Conservation (phyloP, 2,113 vertebrate species). For the Engraulis encrasicolus region DNA sequence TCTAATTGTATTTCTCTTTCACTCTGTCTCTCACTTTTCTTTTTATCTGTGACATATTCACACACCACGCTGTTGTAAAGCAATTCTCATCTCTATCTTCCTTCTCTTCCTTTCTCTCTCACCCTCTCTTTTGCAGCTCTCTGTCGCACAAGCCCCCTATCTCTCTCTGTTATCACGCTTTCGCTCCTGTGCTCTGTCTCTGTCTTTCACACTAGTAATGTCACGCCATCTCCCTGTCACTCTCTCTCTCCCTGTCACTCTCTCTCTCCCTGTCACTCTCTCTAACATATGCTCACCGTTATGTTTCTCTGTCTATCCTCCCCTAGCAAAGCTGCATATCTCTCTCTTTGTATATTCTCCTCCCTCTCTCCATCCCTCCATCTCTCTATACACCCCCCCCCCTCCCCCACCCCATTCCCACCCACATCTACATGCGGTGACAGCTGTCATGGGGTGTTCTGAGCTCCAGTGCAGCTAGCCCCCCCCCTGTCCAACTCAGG, state of each 20-base stretch:
- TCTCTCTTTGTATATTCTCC: background rate
- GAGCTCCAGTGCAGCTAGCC: background rate
- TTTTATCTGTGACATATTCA: background rate
- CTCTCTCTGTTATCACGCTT: background rate
- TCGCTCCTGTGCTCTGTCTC: background rate
- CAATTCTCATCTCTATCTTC: no score
- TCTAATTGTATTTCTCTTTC: background rate
- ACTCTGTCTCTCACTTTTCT: background rate
- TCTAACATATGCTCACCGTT: background rate
- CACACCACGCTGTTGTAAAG: no score
- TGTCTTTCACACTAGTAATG: background rate
- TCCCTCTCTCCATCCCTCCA: background rate
- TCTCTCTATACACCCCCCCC: no score
- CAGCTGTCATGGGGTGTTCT: constrained; percentile 25
- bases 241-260: constrained; percentile 40
- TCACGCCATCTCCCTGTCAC: constrained; percentile 14
- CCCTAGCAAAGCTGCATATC: no score
- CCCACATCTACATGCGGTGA: constrained; percentile 22
- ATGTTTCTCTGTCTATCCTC: background rate
- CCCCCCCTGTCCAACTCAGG: constrained; percentile 21
- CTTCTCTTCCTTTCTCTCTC: background rate
- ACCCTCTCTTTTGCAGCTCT: constrained; percentile 44
- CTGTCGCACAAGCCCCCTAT: background rate
- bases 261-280: background rate
- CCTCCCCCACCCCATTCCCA: no score